Evolutionary conservation across 2,797 vertebrate species (phyloP).

Genomic region (Peromyscus nudipes): DNA sequence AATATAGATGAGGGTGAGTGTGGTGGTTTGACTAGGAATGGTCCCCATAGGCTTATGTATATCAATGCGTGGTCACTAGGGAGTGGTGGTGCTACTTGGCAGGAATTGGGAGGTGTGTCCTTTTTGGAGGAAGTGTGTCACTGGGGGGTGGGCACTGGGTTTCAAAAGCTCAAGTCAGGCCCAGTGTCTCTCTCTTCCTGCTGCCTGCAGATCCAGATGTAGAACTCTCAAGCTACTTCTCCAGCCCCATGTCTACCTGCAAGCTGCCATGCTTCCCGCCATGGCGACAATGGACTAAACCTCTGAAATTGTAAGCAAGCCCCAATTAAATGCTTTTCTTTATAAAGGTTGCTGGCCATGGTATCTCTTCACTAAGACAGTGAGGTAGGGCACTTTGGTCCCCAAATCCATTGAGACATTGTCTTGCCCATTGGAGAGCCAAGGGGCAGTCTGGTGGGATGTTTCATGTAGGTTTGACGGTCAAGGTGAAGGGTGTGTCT

Average conservation of each 20-base stretch:
- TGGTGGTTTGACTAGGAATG: neutral
- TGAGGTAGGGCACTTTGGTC: neutral
- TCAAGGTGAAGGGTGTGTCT: neutral
- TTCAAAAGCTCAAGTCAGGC: neutral
- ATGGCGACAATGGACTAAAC: neutral
- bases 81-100: neutral
- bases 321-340: neutral
- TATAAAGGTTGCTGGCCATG: neutral
- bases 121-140: neutral
- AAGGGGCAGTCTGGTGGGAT: neutral
- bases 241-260: neutral
- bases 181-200: neutral
- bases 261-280: neutral
- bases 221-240: too few relatives aligned
- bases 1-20: neutral
- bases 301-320: too few relatives aligned
- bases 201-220: neutral
- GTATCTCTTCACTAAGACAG: neutral
- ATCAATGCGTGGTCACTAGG: neutral
- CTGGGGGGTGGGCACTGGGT: neutral
- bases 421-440: neutral
- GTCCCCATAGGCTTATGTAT: too few relatives aligned
- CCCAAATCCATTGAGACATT: neutral
- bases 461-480: neutral
- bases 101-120: neutral